Base-by-base conservation (phyloP, 1,140 invertebrate genomes). In the Drosophila kanapiae region DNA sequence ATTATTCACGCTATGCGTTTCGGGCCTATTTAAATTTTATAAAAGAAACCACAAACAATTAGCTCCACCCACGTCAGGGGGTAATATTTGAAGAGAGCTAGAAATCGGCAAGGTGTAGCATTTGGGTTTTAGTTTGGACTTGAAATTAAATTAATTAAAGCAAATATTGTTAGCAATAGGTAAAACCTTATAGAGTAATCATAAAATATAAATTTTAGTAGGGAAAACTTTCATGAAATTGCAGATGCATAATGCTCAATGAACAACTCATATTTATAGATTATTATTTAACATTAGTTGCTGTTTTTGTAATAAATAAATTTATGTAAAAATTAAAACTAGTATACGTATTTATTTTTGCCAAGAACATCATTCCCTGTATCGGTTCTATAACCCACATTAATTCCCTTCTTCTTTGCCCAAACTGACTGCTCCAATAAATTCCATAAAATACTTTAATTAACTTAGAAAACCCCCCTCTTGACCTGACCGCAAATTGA, bases 1-100 rank as follows among this genome's bases (percentile, higher is more conserved):
- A 76, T 79, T 79, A 68, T 67, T 72, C 43, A 65, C 65, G 77
- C 77, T 49, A 48, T 77, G 62, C 38, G 42, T 43, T 76, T 65
- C 13, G 37, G 16, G 14, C 63, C 65, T 75, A 75, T 75, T 63
- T 75, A 69, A 69, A 70, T 74, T 57, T 78, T 57, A 11, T 51
- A 45, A 43, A 70, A 43, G 58, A 59, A 43, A 48, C 65, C 59
- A 61, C 64, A 42, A 80, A 53, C 57, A 67, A 80, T 68, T 76
- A 45, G 51, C 78, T 70, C 61, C 78, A 59, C 79, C 75, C 54
- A 49, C 51, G 27, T 13, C 13, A 4, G 29, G 18, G 29, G 38
- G 14, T 42, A 23, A 33, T 4, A 14, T 8, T 38, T 42, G 3
- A 16, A 33, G 6, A 35, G 11, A 16, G 11, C 42, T 40, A 14